Evolutionary conservation across 2,888 invertebrate genomes (phyloP).

Genomic region (Melangyna quadrimaculata): DNA sequence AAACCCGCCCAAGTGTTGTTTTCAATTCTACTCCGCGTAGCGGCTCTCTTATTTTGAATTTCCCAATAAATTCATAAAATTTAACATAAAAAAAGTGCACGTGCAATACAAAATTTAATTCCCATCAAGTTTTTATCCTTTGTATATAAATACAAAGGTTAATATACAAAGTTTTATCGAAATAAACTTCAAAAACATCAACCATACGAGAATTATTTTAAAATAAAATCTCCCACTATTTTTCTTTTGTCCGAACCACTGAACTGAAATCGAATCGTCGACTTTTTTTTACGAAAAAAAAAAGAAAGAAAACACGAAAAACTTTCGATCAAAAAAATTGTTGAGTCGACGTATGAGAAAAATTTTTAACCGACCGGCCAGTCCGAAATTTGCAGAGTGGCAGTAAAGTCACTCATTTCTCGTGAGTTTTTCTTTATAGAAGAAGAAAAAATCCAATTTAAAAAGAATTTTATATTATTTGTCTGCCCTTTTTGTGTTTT

Average conservation of each 20-base stretch:
- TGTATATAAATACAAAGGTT: too few relatives aligned
- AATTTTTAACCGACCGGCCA: slow-evolving; percentile 72
- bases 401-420: slow-evolving; percentile 73
- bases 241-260: slow-evolving; percentile 32
- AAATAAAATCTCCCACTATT: not conserved
- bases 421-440: slow-evolving; percentile 57
- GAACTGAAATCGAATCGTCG: slow-evolving; percentile 50
- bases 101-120: slow-evolving; percentile 22
- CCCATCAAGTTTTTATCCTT: not conserved
- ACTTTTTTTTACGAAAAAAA: slow-evolving; percentile 34
- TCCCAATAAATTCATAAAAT: slow-evolving; percentile 23
- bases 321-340: slow-evolving; percentile 57
- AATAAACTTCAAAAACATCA: slow-evolving; percentile 26
- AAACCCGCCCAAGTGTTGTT: slow-evolving; percentile 74
- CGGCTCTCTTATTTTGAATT: slow-evolving; percentile 43
- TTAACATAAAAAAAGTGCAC: slow-evolving; percentile 31
- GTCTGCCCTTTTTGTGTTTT: slow-evolving; percentile 55
- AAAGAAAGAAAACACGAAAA: slow-evolving; percentile 33
- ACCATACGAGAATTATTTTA: not conserved
- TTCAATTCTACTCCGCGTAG: slow-evolving; percentile 59
- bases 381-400: slow-evolving; percentile 77
- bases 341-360: slow-evolving; percentile 71
- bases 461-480: slow-evolving; percentile 6
- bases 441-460: slow-evolving; percentile 44
- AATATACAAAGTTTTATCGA: too few relatives aligned